These are phyloP conservation scores for Caenorhabditis latens DNA, from an alignment of 1,140 invertebrate genomes.

Conservation along the genomic window DNA sequence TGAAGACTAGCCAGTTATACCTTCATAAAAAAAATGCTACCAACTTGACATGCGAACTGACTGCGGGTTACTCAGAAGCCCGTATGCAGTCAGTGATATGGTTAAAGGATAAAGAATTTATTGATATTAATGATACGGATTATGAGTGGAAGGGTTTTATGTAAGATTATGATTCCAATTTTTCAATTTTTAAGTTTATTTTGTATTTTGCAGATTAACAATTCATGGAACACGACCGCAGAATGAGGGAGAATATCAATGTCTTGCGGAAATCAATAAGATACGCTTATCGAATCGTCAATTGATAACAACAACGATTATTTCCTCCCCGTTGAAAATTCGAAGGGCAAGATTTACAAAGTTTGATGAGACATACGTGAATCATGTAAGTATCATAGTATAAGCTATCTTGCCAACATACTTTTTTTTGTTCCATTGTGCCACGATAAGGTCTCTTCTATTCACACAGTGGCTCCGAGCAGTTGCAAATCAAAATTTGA, in stretches of 20 bases:
- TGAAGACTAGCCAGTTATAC: constrained; percentile 51
- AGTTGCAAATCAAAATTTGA: constrained; percentile 3
- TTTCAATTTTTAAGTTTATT: too few species aligned
- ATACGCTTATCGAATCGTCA: constrained; percentile 57
- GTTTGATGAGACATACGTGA: constrained; percentile 58
- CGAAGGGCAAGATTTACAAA: constrained; percentile 62
- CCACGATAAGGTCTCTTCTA: background rate
- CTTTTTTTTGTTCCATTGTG: background rate
- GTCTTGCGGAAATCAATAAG: constrained; percentile 22
- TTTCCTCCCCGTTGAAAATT: constrained; percentile 59
- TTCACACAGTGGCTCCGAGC: background rate
- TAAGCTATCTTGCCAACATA: background rate
- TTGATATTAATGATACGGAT: constrained; percentile 21
- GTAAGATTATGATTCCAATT: constrained; percentile 28
- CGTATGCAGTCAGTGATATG: constrained; percentile 9
- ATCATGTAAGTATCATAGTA: constrained; percentile 57
- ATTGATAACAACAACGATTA: constrained; percentile 23
- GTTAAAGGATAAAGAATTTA: constrained; percentile 44
- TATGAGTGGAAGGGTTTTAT: background rate
- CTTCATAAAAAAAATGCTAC: constrained; percentile 41
- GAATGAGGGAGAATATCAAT: constrained; percentile 63
- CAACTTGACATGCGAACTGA: constrained; percentile 51
- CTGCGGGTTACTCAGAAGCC: constrained; percentile 52
- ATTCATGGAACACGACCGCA: background rate
- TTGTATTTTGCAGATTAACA: constrained; percentile 27